Evolutionary conservation across 2,888 invertebrate species (phyloP).

Genomic region (Sphaerophoria rueppellii): DNA sequence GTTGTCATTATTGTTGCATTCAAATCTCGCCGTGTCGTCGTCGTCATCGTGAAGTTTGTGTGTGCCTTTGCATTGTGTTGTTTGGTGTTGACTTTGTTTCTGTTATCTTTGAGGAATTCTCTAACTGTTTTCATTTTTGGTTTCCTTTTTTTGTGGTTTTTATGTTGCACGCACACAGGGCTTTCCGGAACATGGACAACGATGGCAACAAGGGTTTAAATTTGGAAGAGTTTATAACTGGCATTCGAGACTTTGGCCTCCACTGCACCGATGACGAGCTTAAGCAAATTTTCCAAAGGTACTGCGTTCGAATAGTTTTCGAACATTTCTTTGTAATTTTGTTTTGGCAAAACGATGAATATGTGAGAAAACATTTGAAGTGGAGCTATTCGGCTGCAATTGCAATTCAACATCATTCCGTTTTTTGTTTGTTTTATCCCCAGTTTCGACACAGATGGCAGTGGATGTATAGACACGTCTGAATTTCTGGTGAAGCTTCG

Average conservation of each 20-base stretch:
- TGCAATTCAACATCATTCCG: constrained; percentile 10
- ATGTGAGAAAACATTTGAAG: constrained; percentile 1
- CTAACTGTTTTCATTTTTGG: constrained; percentile 52
- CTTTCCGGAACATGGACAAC: constrained; percentile 95
- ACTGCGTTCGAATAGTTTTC: not conserved
- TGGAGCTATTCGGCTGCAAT: not conserved
- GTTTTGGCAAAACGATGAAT: not conserved
- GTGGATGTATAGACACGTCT: constrained; percentile 92
- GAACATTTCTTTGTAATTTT: not conserved
- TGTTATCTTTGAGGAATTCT: constrained; percentile 26
- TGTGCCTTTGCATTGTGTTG: not conserved
- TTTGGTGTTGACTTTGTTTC: constrained; percentile 19
- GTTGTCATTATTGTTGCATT: too few species aligned
- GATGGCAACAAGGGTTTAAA: constrained; percentile 92
- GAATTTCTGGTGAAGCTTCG: constrained; percentile 93
- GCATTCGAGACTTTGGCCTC: constrained; percentile 90
- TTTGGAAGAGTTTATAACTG: constrained; percentile 91
- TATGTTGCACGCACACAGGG: constrained; percentile 81
- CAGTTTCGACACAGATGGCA: constrained; percentile 91
- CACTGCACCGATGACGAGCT: constrained; percentile 84
- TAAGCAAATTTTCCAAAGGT: constrained; percentile 78
- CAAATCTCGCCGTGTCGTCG: not conserved
- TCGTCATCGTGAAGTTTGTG: not conserved
- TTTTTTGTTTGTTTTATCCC: not conserved
- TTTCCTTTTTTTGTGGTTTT: constrained; percentile 48